These are phyloP conservation scores for Drosophila subobscura DNA, from an alignment of 1,140 invertebrate species.

Conservation along the genomic window DNA sequence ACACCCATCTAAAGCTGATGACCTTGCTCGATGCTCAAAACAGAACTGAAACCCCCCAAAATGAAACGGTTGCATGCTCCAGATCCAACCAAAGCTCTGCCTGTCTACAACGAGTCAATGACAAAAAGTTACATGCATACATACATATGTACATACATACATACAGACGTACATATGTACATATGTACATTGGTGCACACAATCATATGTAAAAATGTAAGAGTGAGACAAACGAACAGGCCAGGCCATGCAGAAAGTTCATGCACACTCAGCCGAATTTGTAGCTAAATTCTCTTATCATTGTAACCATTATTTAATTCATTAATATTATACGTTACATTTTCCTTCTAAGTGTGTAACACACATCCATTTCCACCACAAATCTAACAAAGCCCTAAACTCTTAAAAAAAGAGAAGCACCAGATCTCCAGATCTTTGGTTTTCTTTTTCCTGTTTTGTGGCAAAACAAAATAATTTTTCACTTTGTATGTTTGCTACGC, in stretches of 20 bases:
- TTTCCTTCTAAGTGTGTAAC: no score
- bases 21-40: constrained; percentile 33
- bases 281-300: no score
- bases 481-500: constrained; percentile 47
- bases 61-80: constrained; percentile 45
- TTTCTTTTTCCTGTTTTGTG: constrained; percentile 12
- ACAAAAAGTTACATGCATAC: constrained; percentile 51
- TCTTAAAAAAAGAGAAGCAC: no score
- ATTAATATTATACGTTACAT: no score
- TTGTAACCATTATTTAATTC: no score
- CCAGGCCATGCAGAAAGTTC: no score
- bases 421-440: background rate
- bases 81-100: constrained; percentile 40
- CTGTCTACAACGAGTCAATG: constrained; percentile 51
- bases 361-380: no score
- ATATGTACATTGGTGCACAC: background rate
- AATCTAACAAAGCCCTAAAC: no score
- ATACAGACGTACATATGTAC: background rate
- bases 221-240: no score
- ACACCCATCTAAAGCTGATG: constrained; percentile 45
- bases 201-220: no score
- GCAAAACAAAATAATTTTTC: constrained; percentile 41
- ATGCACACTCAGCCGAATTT: no score
- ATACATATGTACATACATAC: background rate
- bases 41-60: constrained; percentile 17